Base-by-base conservation (phyloP, 2,797 vertebrate genomes). In the Hypotaenidia okinawae region DNA sequence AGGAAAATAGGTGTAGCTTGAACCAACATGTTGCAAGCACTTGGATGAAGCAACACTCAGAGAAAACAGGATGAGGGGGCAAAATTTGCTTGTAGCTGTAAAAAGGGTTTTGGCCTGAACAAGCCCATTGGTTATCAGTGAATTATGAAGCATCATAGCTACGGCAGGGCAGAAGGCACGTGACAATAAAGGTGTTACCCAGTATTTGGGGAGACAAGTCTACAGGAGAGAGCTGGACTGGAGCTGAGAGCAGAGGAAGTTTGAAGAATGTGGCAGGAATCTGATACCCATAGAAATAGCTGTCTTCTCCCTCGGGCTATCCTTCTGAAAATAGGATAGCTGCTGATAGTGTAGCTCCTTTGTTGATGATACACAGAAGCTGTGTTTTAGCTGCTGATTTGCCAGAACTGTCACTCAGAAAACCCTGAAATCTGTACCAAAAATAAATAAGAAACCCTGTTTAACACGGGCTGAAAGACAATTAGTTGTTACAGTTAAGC, bases 341-440 rank as follows among this genome's bases (percentile, higher is more conserved):
- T 90, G 52, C 63, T 89, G 61, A 41, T 30, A 67, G 55, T 8
- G 18, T 30, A 80, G 23, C 39, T 90, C 25, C 37, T 83, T 52
- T 89, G 33, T 62, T 68, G 84, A 79, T 45, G 28, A 54, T 64
- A 77, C 16, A 64, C 11, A 68, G 64, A 93, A 88, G 17, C 37
- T 93, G n/a, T 70, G 59, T 62, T 95, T 89, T 87, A 92, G 82
- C 68, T 89, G 63, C 49, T 87, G 61, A 77, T 74, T 90, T 94
- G 27, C 39, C 61, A 92, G 70, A 82, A 35, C 57, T 57, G 39
- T 84, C 59, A 57, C 61, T 74, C 73, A 85, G 55, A 90, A 95
- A 83, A 52, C 14, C 18, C 39, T 69, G 33, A 90, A 87, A 89
- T 84, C 63, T 69, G 24, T 70, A 69, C 27, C n/a, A 87, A 87